These are phyloP conservation scores for Drosophila macrospina DNA, from an alignment of 2,888 invertebrate species.

Conservation along the genomic window DNA sequence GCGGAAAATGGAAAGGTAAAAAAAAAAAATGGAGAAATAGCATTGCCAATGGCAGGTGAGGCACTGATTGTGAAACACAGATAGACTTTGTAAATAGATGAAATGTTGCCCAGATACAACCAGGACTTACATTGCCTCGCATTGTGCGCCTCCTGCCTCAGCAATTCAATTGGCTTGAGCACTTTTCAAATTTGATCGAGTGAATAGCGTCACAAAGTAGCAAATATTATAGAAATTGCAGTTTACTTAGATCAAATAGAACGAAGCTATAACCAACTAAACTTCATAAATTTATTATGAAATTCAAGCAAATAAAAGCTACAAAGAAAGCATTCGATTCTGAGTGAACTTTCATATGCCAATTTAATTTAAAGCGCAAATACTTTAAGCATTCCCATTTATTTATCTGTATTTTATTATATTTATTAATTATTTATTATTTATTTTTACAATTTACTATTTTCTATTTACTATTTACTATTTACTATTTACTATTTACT, in stretches of 20 bases:
- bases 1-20: slow-evolving; percentile 15
- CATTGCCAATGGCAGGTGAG: slow-evolving; percentile 56
- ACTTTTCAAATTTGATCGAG: slow-evolving; percentile 78
- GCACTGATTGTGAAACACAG: slow-evolving; percentile 64
- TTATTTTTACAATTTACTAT: no score
- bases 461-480: no score
- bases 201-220: slow-evolving; percentile 65
- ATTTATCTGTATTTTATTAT: no score
- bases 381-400: no score
- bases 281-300: not conserved
- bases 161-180: slow-evolving; percentile 71
- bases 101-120: slow-evolving; percentile 59
- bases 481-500: no score
- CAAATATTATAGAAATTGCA: slow-evolving; percentile 62
- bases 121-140: slow-evolving; percentile 14
- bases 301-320: not conserved
- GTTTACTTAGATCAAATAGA: slow-evolving; percentile 47
- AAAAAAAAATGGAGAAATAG: slow-evolving; percentile 3
- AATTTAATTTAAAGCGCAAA: no score
- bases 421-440: no score
- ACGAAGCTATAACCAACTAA: not conserved
- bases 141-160: slow-evolving; percentile 29
- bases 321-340: no score
- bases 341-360: no score
- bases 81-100: slow-evolving; percentile 75